Evolutionary conservation across 2,113 vertebrate genomes (phyloP).

Genomic region (Sisor rabdophorus): DNA sequence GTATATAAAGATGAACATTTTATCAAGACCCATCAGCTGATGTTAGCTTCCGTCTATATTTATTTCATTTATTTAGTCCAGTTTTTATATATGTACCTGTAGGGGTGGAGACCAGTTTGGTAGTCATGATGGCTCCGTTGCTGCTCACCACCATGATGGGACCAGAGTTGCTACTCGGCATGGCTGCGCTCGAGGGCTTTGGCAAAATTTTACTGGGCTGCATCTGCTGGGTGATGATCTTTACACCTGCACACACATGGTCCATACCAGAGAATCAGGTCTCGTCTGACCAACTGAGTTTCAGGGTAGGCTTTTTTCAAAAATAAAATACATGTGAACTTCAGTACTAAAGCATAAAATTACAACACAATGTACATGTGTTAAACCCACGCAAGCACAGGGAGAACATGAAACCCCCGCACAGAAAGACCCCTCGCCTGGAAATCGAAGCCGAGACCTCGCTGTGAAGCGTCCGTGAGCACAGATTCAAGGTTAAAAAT

Average conservation of each 20-base stretch:
- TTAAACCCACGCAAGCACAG: too few relatives aligned
- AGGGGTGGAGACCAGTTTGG: conserved; percentile 90
- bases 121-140: conserved; percentile 97
- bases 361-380: too few relatives aligned
- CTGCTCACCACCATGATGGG: conserved; percentile 99
- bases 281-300: background rate
- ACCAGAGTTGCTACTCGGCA: conserved; percentile 88
- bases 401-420: too few relatives aligned
- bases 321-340: too few relatives aligned
- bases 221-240: conserved; percentile 98
- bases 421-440: too few relatives aligned
- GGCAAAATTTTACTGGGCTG: conserved; percentile 98
- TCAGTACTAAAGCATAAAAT: too few relatives aligned
- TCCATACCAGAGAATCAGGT: background rate
- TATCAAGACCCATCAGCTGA: background rate
- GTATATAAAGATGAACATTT: background rate
- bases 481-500: too few relatives aligned
- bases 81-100: conserved; percentile 89
- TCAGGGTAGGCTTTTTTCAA: too few relatives aligned
- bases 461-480: too few relatives aligned
- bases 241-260: conserved; percentile 77
- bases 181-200: conserved; percentile 85
- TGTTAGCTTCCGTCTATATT: background rate
- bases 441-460: too few relatives aligned
- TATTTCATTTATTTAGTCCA: too few relatives aligned